Base-by-base conservation (phyloP, 1,140 invertebrate species). In the Zaprionus inermis region DNA sequence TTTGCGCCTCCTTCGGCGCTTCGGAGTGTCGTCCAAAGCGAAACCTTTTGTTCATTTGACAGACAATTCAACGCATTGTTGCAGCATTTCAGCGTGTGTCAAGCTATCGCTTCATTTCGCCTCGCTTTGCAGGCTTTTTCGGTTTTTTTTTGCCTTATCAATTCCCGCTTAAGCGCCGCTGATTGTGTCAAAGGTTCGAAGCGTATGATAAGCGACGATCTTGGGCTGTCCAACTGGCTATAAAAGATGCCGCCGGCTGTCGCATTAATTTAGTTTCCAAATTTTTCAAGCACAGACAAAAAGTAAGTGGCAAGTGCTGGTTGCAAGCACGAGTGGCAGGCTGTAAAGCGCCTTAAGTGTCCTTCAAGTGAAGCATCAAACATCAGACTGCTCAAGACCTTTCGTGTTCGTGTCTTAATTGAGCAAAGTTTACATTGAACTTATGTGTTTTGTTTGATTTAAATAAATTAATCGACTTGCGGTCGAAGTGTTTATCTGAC, bases 111-210 rank as follows among this genome's bases (percentile, higher is more conserved):
- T 72, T 32, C 38, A 32, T 44, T 63, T 57, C 18, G 44, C 18
- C 20, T 64, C 22, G 57, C 32, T 76, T 30, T 52, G 54, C 36
- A 28, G 24, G 24, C 3, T 2, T 28, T 28, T 28, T 28, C 0
- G 24, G 24, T 5, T 5, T 4, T 28, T 28, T 28, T 28, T 28
- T 28, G 3, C 24, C 84, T 88, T 86, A 86, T 86, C 82, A 68
- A 70, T 72, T 24, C 12, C 32, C 32, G 49, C 58, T 79, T 61
- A 68, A 85, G 36, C 32, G 72, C 24, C 60, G 59, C 71, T 86
- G 77, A 86, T 86, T 86, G 76, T 79, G 82, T 86, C 82, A 86
- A 82, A 86, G 79, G 83, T 88, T 24, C 34, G 63, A 34, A 41
- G 14, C 46, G 79, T 12, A 55, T 20, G 79, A 66, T 75, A 60